Evolutionary conservation across 2,888 invertebrate genomes (phyloP), one percentile per base, ranked within the genome.

Genomic region (Volucella bombylans): DNA sequence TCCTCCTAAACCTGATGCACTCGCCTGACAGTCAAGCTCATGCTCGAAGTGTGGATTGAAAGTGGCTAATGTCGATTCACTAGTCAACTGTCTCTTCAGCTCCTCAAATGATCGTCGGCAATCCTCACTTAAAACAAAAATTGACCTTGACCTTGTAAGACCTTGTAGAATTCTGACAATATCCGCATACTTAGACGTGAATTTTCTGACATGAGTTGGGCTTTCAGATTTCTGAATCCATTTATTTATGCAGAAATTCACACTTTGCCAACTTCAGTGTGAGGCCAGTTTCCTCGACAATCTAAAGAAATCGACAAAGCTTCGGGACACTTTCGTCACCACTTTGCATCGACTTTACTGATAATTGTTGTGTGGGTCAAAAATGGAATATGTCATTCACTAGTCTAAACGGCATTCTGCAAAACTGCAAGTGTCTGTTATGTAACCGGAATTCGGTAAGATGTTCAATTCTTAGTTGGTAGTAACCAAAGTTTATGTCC

Each of bases 91-190:
- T 38, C n/a, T 31, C n/a, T 54, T 54, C n/a, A 54, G 54, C 54
- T 54, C 54, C 38, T 54, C n/a, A 31, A 54, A 54, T 54, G 54
- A 38, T 50, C 54, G 38, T 14, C 38, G 54, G 38, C 54, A 55
- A n/a, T 55, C 38, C 38, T 55, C 31, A 38, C 39, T 55, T 39
- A 39, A 55, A 55, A 38, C 38, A 39, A 55, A 55, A 39, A 39
- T 55, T 38, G 14, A 18, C 4, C 39, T 11, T 14, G 18, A 23
- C 14, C 18, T 55, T 14, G 39, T 55, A 39, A 55, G 55, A 39
- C 39, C 55, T 14, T 55, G 31, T 55, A 55, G 55, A 14, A n/a
- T 12, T 55, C n/a, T 55, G 55, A 39, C 39, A 39, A 55, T 55
- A 9, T 55, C 39, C 9, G 55, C 55, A 39, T 55, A 55, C 9